phyloP scores from a whole-genome alignment of 92 coral and sea anemone species.

The Galaxea fascicularis region DNA sequence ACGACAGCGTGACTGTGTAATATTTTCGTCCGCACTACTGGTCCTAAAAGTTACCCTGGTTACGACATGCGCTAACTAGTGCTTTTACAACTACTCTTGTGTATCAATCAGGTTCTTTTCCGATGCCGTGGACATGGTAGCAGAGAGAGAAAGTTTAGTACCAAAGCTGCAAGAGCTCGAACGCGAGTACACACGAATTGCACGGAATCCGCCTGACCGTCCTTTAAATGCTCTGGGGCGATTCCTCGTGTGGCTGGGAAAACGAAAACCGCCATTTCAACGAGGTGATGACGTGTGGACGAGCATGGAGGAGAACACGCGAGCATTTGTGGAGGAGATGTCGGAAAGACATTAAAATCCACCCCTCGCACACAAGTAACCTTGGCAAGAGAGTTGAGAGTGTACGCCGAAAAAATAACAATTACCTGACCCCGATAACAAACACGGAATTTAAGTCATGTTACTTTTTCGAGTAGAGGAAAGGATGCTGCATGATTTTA shows the following conservation, averaged over 20 bases:
- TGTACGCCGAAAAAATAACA: too few relatives aligned
- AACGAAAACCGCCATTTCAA: slow-evolving; percentile 65
- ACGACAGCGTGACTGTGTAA: too few relatives aligned
- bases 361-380: neutral
- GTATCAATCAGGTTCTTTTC: slow-evolving; percentile 49
- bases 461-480: too few relatives aligned
- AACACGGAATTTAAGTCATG: too few relatives aligned
- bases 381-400: too few relatives aligned
- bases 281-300: slow-evolving; percentile 88
- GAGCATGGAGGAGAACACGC: slow-evolving; percentile 77
- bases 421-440: too few relatives aligned
- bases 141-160: slow-evolving; percentile 28
- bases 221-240: slow-evolving; percentile 24
- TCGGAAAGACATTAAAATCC: slow-evolving; percentile 2
- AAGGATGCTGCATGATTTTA: too few relatives aligned
- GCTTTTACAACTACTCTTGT: neutral
- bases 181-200: slow-evolving; percentile 36
- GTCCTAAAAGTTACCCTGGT: too few relatives aligned
- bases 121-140: slow-evolving; percentile 70
- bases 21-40: too few relatives aligned
- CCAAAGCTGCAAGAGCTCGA: slow-evolving; percentile 41
- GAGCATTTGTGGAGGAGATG: slow-evolving; percentile 57
- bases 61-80: too few relatives aligned
- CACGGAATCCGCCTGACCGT: slow-evolving; percentile 28
- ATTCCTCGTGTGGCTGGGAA: neutral